Percentiles rank a stretch among this genome's conserved stretches.
phyloP scores from a whole-genome alignment of 1,140 invertebrate species.

The Ips nitidus region DNA sequence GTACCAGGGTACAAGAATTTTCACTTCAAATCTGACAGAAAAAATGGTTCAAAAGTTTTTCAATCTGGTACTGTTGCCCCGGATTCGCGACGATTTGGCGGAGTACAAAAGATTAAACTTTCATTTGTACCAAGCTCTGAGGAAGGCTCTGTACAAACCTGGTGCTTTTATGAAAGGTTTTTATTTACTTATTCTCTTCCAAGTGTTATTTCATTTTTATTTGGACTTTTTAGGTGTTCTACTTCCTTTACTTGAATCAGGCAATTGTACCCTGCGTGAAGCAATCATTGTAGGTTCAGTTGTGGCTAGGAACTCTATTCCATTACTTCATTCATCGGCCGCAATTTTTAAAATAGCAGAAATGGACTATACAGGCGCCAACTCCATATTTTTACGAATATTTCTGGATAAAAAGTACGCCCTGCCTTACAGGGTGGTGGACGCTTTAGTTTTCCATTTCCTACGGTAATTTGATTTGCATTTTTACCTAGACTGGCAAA shows the following conservation, averaged over 20 bases:
- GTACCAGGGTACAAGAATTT: conserved; percentile 93
- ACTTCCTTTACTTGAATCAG: conserved; percentile 60
- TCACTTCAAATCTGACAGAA: conserved; percentile 93
- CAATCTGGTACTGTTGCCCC: conserved; percentile 88
- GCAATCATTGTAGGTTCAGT: conserved; percentile 94
- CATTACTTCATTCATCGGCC: conserved; percentile 94
- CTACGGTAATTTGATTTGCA: conserved; percentile 61
- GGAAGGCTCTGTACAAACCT: conserved; percentile 94
- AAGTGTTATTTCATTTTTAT: conserved; percentile 4
- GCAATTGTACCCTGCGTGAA: conserved; percentile 92
- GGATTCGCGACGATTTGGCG: conserved; percentile 91
- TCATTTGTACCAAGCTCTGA: conserved; percentile 92
- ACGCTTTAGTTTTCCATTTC: conserved; percentile 96
- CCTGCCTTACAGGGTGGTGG: conserved; percentile 91
- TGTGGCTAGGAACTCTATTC: conserved; percentile 88
- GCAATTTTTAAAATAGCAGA: conserved; percentile 94
- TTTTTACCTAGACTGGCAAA: neutral
- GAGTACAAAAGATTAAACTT: conserved; percentile 97
- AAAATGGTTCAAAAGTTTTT: conserved; percentile 97
- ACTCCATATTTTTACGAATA: conserved; percentile 92
- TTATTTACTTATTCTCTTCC: conserved; percentile 9
- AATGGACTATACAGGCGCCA: conserved; percentile 98
- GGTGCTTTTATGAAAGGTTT: conserved; percentile 99
- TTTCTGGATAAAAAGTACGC: conserved; percentile 99
- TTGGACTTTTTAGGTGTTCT: conserved; percentile 41